These are phyloP conservation scores for Nyctalus aviator DNA, from an alignment of 2,797 vertebrate species.

Conservation along the genomic window DNA sequence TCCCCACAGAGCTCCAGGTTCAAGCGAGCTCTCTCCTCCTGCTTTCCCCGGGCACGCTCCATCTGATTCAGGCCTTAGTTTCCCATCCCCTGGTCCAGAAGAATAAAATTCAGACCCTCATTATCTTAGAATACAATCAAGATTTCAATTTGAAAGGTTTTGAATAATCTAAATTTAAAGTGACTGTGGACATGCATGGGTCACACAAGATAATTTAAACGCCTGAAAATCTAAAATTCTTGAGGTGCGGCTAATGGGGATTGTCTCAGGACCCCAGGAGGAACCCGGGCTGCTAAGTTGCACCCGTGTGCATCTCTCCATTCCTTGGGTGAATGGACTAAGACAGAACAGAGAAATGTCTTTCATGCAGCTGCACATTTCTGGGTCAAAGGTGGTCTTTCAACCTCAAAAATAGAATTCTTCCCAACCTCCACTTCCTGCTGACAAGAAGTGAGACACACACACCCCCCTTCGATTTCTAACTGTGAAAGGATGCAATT, in stretches of 20 bases:
- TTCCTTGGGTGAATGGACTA: conserved; percentile 57
- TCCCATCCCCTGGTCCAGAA: not conserved
- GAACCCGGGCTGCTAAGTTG: conserved; percentile 24
- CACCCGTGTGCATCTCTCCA: not conserved
- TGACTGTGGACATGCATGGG: conserved; percentile 4
- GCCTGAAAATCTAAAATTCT: conserved; percentile 50
- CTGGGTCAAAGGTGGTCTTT: conserved; percentile 78
- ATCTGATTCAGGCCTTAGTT: conserved; percentile 87
- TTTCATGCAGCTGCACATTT: conserved; percentile 45
- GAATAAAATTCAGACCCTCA: not conserved
- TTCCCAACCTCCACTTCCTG: conserved; percentile 75
- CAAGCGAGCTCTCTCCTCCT: conserved; percentile 96
- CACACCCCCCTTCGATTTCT: conserved; percentile 28
- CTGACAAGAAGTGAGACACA: conserved; percentile 71
- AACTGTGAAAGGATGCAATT: conserved; percentile 78
- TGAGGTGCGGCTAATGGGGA: conserved; percentile 3
- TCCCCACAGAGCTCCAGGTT: conserved; percentile 97
- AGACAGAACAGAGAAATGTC: conserved; percentile 71
- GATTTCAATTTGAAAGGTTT: conserved; percentile 25
- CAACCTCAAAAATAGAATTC: conserved; percentile 69
- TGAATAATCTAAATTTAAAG: conserved; percentile 25
- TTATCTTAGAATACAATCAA: conserved; percentile 3
- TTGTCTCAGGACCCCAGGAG: not conserved
- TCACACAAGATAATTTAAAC: conserved; percentile 43
- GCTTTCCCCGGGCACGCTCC: conserved; percentile 97